phyloP scores from a whole-genome alignment of 2,888 invertebrate species.

The Platycheirus albimanus region DNA sequence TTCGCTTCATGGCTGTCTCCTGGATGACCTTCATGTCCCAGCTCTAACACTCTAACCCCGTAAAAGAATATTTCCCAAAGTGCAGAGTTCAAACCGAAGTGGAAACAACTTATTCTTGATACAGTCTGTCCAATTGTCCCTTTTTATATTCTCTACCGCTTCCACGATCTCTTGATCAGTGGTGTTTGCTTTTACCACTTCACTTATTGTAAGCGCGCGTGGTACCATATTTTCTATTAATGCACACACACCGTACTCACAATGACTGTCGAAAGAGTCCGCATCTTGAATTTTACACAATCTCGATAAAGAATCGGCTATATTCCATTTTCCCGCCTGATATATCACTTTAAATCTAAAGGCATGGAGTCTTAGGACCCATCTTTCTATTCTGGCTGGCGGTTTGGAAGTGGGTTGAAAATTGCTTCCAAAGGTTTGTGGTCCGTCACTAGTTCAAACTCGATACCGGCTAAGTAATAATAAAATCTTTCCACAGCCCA shows the following conservation, averaged over 20 bases:
- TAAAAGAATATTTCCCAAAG: neutral
- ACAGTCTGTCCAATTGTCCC: no score
- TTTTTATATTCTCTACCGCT: neutral
- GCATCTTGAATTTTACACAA: no score
- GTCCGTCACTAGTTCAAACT: slow-evolving; percentile 32
- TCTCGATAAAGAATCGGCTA: no score
- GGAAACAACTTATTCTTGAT: slow-evolving; percentile 13
- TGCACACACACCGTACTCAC: no score
- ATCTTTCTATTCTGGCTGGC: slow-evolving; percentile 32
- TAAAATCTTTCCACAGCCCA: neutral
- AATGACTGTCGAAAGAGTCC: no score
- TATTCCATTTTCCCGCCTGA: no score
- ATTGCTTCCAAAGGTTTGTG: slow-evolving; percentile 20
- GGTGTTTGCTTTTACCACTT: neutral
- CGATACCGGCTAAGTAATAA: slow-evolving; percentile 11
- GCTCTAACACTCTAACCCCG: neutral
- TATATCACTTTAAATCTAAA: no score
- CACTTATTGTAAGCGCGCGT: no score
- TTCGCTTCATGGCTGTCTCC: no score
- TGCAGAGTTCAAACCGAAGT: slow-evolving; percentile 7
- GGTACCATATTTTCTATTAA: no score
- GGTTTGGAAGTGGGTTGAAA: slow-evolving; percentile 28
- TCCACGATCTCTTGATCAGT: slow-evolving; percentile 1
- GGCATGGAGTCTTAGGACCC: no score
- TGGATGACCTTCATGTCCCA: neutral